Evolutionary conservation across 2,888 invertebrate genomes (phyloP).

Genomic region (Eudemis profundana): DNA sequence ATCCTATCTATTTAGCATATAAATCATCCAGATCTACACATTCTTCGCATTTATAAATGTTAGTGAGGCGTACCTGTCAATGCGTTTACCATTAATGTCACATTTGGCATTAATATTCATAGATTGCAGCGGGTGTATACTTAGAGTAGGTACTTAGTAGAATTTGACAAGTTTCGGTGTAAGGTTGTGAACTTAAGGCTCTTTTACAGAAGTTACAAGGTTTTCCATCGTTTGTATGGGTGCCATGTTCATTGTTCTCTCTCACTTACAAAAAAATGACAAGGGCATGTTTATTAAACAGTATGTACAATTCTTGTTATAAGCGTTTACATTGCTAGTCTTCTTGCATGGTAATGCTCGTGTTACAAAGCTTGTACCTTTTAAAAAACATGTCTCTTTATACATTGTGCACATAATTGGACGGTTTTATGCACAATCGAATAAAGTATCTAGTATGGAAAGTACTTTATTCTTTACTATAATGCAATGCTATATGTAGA

Average conservation of each 20-base stretch:
- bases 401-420: too few species aligned
- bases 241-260: too few species aligned
- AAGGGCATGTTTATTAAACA: neutral
- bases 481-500: too few species aligned
- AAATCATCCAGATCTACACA: conserved; percentile 34
- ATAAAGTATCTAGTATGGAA: too few species aligned
- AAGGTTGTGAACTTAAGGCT: too few species aligned
- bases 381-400: conserved; percentile 21
- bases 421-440: too few species aligned
- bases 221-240: too few species aligned
- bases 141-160: too few species aligned
- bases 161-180: too few species aligned
- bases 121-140: neutral
- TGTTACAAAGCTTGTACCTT: neutral
- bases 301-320: neutral
- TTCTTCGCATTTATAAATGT: neutral
- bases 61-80: neutral
- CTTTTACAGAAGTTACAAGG: too few species aligned
- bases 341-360: neutral
- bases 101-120: neutral
- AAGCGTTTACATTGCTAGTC: conserved; percentile 12
- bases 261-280: too few species aligned
- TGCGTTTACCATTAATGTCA: neutral
- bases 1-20: conserved; percentile 43
- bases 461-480: too few species aligned